These are phyloP conservation scores for Xestobium rufovillosum DNA, from an alignment of 2,888 invertebrate species.

Conservation along the genomic window DNA sequence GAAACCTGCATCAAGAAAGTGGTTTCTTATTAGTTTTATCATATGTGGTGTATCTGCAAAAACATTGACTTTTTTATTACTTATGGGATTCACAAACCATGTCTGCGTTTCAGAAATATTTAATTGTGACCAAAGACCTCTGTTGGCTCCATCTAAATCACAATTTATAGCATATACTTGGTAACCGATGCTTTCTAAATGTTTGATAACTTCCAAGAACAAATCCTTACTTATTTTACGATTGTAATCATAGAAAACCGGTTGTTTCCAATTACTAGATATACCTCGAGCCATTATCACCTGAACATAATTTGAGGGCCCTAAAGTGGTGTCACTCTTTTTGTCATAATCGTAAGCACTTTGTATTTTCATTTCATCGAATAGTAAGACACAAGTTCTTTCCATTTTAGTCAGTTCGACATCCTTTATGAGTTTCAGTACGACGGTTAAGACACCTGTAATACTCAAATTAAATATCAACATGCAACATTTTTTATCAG, in stretches of 20 bases:
- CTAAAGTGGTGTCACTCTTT: constrained; percentile 17
- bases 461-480: constrained; percentile 6
- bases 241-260: too few relatives aligned
- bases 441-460: constrained; percentile 15
- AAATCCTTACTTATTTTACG: constrained; percentile 15
- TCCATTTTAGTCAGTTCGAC: constrained; percentile 9
- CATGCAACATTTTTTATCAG: constrained; percentile 2
- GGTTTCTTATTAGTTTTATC: constrained; percentile 21
- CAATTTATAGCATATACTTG: constrained; percentile 24
- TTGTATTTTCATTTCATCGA: constrained; percentile 26
- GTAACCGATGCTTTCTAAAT: constrained; percentile 22
- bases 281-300: constrained; percentile 23
- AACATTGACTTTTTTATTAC: constrained; percentile 14
- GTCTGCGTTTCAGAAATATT: constrained; percentile 18
- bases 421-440: constrained; percentile 15
- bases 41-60: constrained; percentile 23
- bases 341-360: constrained; percentile 22
- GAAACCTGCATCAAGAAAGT: constrained; percentile 20
- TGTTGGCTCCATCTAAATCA: constrained; percentile 23
- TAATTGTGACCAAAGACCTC: constrained; percentile 16
- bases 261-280: constrained; percentile 21
- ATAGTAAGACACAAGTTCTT: constrained; percentile 20
- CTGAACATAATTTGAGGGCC: constrained; percentile 20
- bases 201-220: constrained; percentile 12
- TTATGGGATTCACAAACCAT: constrained; percentile 18